These are phyloP conservation scores for Aethina tumida DNA, from an alignment of 1,140 invertebrate species.

Conservation along the genomic window DNA sequence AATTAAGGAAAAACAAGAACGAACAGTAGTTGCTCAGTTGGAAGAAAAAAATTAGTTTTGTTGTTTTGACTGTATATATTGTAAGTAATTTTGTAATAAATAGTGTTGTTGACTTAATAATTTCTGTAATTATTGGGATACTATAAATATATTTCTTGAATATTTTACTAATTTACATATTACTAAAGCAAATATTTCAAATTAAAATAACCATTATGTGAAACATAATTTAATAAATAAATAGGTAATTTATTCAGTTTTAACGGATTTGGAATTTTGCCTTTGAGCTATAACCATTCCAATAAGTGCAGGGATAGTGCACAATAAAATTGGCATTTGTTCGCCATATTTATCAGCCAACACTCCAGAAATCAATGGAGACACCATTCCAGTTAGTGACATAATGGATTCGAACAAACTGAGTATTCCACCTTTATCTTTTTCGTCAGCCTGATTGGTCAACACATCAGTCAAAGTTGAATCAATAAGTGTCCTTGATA, in stretches of 20 bases:
- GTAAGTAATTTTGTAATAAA: neutral
- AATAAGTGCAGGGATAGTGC: conserved; percentile 10
- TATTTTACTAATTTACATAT: conserved; percentile 3
- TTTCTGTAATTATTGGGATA: conserved; percentile 1
- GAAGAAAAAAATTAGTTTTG: conserved; percentile 34
- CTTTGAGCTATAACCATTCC: conserved; percentile 5
- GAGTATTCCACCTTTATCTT: conserved; percentile 19
- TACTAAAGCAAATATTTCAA: conserved; percentile 2
- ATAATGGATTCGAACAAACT: conserved; percentile 14
- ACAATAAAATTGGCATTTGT: conserved; percentile 4
- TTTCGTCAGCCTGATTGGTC: conserved; percentile 5
- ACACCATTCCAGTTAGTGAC: conserved; percentile 8
- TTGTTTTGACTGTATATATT: neutral
- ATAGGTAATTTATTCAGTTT: conserved; percentile 8
- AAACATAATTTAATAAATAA: conserved; percentile 2
- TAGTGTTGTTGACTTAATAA: neutral
- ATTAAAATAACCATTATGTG: neutral
- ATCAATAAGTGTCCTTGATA: conserved; percentile 12
- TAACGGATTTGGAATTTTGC: conserved; percentile 10
- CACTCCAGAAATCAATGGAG: conserved; percentile 14
- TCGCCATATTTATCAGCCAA: conserved; percentile 12
- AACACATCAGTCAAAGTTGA: conserved; percentile 12
- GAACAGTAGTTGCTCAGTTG: conserved; percentile 35
- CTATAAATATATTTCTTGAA: neutral
- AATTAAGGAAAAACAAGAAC: conserved; percentile 41